Conservation (phyloP, 1,140 invertebrate species). For the Thaumetopoea pityocampa region DNA sequence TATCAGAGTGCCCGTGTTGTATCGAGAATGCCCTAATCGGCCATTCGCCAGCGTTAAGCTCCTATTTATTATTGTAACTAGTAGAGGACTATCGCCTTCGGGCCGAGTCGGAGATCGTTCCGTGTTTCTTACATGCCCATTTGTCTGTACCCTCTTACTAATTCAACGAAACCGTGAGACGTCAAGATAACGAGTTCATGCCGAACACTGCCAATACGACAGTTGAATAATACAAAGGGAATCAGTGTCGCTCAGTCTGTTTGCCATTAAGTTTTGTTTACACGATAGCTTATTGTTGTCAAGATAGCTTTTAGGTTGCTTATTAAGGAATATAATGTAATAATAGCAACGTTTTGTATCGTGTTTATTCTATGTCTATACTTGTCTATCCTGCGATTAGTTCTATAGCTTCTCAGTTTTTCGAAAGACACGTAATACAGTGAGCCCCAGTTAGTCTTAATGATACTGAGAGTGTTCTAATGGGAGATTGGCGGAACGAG, state of each 20-base stretch:
- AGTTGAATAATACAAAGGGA: conserved; percentile 14
- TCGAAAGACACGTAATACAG: no score
- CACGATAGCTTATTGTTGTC: conserved; percentile 11
- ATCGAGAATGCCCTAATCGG: conserved; percentile 69
- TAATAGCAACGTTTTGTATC: no score
- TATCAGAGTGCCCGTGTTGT: conserved; percentile 62
- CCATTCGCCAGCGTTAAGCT: conserved; percentile 65
- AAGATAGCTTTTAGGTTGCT: no score
- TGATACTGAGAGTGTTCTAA: no score
- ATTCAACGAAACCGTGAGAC: conserved; percentile 44
- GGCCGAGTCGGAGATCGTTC: conserved; percentile 41
- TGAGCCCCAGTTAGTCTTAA: no score
- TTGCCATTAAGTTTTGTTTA: conserved; percentile 3
- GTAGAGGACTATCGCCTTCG: conserved; percentile 58
- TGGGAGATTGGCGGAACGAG: no score
- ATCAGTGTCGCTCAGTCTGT: no score
- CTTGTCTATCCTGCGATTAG: no score
- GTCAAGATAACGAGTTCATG: conserved; percentile 38
- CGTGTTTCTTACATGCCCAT: conserved; percentile 46
- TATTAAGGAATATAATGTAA: no score
- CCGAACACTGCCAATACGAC: conserved; percentile 29
- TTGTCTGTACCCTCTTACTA: conserved; percentile 52
- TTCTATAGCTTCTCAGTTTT: no score
- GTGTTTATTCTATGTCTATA: no score
- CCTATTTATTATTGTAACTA: conserved; percentile 70